Evolutionary conservation across 92 coral and sea anemone genomes (phyloP).

Genomic region (Phenganax stokvisi): DNA sequence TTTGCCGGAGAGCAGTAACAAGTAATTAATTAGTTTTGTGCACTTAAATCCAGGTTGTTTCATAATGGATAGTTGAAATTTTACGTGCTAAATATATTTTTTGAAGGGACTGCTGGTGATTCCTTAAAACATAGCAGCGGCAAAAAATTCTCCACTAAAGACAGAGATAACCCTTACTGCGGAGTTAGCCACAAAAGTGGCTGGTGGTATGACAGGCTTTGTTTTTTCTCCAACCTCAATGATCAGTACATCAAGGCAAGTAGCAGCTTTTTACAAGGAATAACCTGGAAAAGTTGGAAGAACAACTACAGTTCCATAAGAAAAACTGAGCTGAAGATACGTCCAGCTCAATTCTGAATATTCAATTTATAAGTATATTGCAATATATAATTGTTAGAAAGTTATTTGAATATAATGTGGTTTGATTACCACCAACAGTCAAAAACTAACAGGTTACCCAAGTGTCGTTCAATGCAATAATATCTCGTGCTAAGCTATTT

Average conservation of each 20-base stretch:
- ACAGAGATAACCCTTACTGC: background rate
- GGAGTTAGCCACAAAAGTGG: background rate
- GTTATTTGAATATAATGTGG: no score
- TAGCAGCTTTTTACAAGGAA: background rate
- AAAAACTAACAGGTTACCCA: no score
- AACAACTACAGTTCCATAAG: background rate
- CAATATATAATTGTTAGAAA: no score
- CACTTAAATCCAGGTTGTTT: no score
- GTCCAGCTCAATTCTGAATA: no score
- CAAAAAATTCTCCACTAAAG: no score
- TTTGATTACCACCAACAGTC: no score
- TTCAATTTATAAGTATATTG: no score
- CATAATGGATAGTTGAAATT: background rate
- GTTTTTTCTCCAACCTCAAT: background rate
- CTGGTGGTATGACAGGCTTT: background rate
- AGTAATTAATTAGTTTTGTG: no score
- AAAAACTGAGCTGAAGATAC: background rate
- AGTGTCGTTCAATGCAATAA: no score
- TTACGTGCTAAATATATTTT: background rate
- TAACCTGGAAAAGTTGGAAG: background rate
- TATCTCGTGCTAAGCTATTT: no score
- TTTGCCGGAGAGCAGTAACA: no score
- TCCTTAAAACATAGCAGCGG: background rate
- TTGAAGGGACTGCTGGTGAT: background rate
- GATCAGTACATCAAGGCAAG: background rate